Conservation (phyloP, 2,113 vertebrate species). For the Ictidomys tridecemlineatus region DNA sequence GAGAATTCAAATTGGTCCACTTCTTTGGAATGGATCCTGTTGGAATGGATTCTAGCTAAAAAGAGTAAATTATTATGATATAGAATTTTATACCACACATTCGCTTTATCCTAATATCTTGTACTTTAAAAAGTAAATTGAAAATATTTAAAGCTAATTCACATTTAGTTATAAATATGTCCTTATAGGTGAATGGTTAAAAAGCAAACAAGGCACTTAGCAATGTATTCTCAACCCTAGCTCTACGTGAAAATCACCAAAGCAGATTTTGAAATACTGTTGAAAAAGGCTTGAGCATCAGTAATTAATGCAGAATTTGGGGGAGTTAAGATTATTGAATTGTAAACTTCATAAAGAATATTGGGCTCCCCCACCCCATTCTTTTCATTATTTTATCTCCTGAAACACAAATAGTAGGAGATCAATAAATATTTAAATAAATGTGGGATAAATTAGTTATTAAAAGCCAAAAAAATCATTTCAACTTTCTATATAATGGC, state of each 20-base stretch:
- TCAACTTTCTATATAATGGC: background rate
- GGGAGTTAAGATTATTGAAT: background rate
- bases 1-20: slow-evolving; percentile 37
- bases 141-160: slow-evolving; percentile 41
- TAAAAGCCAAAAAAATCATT: background rate
- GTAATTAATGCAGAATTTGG: background rate
- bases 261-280: background rate
- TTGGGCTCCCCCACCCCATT: background rate
- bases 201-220: background rate
- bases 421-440: background rate
- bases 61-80: background rate
- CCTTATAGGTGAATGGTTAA: background rate
- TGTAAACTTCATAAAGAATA: background rate
- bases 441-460: background rate
- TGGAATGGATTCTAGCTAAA: background rate
- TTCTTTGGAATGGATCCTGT: slow-evolving; percentile 2
- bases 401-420: background rate
- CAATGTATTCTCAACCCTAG: background rate
- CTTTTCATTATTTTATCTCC: background rate
- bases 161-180: background rate
- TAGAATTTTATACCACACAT: background rate
- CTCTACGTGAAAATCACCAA: background rate
- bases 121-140: slow-evolving; percentile 4
- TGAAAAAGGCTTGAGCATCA: background rate
- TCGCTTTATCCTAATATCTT: slow-evolving; percentile 29